Percentiles rank a stretch among this genome's conserved stretches.
Conservation (phyloP, 2,888 invertebrate species). For the Lycia hirtaria region DNA sequence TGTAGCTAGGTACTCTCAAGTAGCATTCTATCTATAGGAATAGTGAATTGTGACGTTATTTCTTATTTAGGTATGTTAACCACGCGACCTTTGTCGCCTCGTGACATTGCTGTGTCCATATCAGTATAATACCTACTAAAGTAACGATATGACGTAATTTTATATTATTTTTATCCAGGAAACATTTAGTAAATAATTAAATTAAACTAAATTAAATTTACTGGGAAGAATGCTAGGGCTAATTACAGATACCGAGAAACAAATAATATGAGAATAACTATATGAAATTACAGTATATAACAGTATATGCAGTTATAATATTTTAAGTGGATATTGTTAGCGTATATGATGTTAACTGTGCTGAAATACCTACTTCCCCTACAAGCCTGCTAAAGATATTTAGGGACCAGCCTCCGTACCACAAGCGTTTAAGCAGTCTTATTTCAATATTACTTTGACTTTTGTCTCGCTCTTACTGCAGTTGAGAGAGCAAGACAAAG, state of each 20-base stretch:
- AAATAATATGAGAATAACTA: too few relatives aligned
- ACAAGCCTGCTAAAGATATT: background rate
- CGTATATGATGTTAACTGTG: background rate
- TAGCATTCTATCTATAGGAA: background rate
- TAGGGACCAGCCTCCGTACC: too few relatives aligned
- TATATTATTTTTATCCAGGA: slow-evolving; percentile 5
- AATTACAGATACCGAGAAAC: too few relatives aligned
- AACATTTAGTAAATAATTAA: slow-evolving; percentile 7
- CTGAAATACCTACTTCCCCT: background rate
- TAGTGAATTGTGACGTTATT: slow-evolving; percentile 34
- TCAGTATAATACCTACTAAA: slow-evolving; percentile 22
- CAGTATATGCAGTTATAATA: background rate
- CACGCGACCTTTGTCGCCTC: slow-evolving; percentile 26
- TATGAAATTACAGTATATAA: background rate
- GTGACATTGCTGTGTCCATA: slow-evolving; percentile 32
- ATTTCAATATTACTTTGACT: too few relatives aligned
- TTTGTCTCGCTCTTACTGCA: too few relatives aligned
- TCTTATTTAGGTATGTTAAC: slow-evolving; percentile 37
- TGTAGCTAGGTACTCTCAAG: background rate
- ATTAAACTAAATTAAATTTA: too few relatives aligned
- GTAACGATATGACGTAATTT: slow-evolving; percentile 16
- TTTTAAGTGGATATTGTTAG: background rate
- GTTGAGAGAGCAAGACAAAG: too few relatives aligned
- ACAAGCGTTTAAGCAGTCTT: too few relatives aligned
- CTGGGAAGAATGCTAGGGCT: too few relatives aligned